Evolutionary conservation across 2,888 invertebrate genomes (phyloP), one percentile per base, ranked within the genome.

Genomic region (Hoplodrina ambigua): DNA sequence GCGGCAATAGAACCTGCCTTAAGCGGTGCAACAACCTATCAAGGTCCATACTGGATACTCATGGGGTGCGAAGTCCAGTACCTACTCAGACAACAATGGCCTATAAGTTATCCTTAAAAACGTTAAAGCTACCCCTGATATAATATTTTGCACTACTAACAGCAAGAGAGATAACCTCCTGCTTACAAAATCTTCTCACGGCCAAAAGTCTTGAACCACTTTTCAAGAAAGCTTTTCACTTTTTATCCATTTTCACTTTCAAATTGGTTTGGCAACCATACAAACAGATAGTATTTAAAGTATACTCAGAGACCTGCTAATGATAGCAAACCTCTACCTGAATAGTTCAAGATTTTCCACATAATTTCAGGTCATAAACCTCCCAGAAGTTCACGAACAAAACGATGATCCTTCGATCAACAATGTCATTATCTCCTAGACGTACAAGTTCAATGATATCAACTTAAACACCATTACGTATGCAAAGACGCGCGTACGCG

Each of bases 361-460:
- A 33, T 11, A 25, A 19, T 33, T n/a, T 37, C 10, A 41, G 54
- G 60, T 62, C 55, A 58, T 53, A 59, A 46, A 68, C 55, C 64
- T 56, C 10, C 15, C n/a, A 33, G 41, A 62, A 61, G 61, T 69
- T 74, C 65, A 70, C 30, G 49, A 61, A 50, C 61, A 78, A 55
- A 25, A 10, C 13, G 58, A 62, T 75, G 64, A 78, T 62, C 62
- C 53, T 52, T 46, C 49, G 55, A 60, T 44, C 55, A 55, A 86
- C 83, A 85, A 82, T 83, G 85, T 86, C 87, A 83, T 92, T 88
- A 94, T 94, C 94, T 94, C 91, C 78, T 69, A 72, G 86, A 88
- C 85, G 75, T 79, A 87, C 92, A 94, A 95, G 94, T 94, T 94
- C 94, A 94, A 93, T 93, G 93, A 91, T 92, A 92, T 90, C 89